phyloP scores from a whole-genome alignment of 2,888 invertebrate species.

The Hipparchia semele region DNA sequence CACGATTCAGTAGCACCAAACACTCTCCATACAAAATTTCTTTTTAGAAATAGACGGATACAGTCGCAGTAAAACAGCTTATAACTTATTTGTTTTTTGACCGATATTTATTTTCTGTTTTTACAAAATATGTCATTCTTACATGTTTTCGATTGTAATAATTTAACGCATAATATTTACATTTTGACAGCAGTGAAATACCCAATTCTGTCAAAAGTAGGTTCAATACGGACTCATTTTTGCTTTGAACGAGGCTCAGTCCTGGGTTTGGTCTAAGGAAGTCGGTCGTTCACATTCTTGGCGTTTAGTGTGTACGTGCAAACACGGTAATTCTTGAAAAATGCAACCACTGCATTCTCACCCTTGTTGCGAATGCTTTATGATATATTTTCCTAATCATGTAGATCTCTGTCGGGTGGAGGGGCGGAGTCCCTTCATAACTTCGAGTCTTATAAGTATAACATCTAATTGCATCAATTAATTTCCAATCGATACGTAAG shows the following conservation, averaged over 20 bases:
- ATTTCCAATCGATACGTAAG: conserved; percentile 5
- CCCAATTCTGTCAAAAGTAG: neutral
- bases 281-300: conserved; percentile 39
- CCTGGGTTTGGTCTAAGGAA: conserved; percentile 17
- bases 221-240: neutral
- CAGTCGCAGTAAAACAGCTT: too few species aligned
- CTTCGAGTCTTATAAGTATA: conserved; percentile 9
- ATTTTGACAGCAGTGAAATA: too few species aligned
- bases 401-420: neutral
- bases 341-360: neutral
- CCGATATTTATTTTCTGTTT: too few species aligned
- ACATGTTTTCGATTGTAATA: too few species aligned
- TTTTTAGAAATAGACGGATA: too few species aligned
- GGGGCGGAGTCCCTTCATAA: neutral
- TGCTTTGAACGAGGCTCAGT: conserved; percentile 3
- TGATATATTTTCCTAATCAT: neutral
- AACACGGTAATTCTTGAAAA: conserved; percentile 9
- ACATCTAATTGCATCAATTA: conserved; percentile 20
- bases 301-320: conserved; percentile 7
- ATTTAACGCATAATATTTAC: too few species aligned
- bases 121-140: too few species aligned
- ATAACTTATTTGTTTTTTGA: too few species aligned
- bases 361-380: neutral
- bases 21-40: too few species aligned
- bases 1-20: too few species aligned